phyloP scores from a whole-genome alignment of 2,113 vertebrate species.

The Meleagris gallopavo region DNA sequence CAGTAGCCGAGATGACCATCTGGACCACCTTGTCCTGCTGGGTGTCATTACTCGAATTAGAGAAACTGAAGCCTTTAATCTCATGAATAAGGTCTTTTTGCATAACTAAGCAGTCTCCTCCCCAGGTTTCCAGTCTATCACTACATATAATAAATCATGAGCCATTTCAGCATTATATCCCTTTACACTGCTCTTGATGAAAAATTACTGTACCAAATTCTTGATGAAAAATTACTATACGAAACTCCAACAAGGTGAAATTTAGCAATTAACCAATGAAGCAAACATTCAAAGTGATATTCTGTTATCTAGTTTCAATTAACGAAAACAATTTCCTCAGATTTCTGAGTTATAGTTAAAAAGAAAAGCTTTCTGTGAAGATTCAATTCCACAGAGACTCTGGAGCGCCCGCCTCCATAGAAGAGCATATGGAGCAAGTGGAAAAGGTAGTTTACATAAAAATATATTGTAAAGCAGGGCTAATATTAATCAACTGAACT shows the following conservation, averaged over 20 bases:
- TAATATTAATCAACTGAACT: neutral
- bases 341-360: neutral
- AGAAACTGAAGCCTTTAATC: conserved; percentile 15
- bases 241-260: rapidly evolving
- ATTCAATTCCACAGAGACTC: neutral
- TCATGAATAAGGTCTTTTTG: neutral
- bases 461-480: neutral
- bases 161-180: neutral
- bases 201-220: neutral
- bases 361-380: neutral
- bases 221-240: neutral
- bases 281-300: neutral
- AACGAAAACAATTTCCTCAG: neutral
- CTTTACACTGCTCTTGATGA: neutral
- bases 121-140: neutral
- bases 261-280: neutral
- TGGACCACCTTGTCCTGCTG: neutral
- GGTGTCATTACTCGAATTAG: neutral
- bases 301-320: neutral
- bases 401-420: neutral
- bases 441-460: neutral
- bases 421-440: neutral
- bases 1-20: neutral
- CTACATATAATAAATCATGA: neutral
- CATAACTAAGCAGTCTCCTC: neutral